Conservation (phyloP, 2,113 vertebrate genomes). For the Gambusia holbrooki region DNA sequence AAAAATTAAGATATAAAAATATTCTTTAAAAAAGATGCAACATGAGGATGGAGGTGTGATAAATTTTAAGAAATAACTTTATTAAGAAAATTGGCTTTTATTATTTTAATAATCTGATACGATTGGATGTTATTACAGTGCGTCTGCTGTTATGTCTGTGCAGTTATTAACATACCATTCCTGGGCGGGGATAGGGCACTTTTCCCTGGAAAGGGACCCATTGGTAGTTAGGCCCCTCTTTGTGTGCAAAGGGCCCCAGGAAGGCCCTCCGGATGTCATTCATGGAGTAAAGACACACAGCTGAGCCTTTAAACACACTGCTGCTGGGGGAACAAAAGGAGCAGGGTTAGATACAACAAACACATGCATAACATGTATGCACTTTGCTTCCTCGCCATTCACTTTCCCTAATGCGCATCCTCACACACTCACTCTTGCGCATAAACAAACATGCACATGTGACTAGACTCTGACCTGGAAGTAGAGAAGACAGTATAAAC, state of each 20-base stretch:
- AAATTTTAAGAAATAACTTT: not conserved
- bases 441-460: slow-evolving; percentile 4
- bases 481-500: slow-evolving; percentile 93
- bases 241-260: slow-evolving; percentile 97
- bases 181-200: slow-evolving; percentile 95
- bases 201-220: slow-evolving; percentile 97
- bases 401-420: not conserved
- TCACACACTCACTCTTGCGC: slow-evolving; percentile 4
- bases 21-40: not conserved
- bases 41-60: not conserved
- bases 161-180: slow-evolving; percentile 85
- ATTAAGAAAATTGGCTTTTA: not conserved
- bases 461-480: slow-evolving; percentile 85
- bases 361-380: slow-evolving; percentile 13
- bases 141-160: not conserved
- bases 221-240: slow-evolving; percentile 96
- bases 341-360: slow-evolving; percentile 49
- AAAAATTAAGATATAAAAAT: not conserved
- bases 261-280: slow-evolving; percentile 95
- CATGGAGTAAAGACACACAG: slow-evolving; percentile 95
- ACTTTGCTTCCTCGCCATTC: not conserved
- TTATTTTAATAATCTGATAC: not conserved
- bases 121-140: not conserved
- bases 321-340: slow-evolving; percentile 76
- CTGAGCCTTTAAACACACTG: slow-evolving; percentile 93